Conservation (phyloP, 2,888 invertebrate genomes). For the Hypolimnas misippus region DNA sequence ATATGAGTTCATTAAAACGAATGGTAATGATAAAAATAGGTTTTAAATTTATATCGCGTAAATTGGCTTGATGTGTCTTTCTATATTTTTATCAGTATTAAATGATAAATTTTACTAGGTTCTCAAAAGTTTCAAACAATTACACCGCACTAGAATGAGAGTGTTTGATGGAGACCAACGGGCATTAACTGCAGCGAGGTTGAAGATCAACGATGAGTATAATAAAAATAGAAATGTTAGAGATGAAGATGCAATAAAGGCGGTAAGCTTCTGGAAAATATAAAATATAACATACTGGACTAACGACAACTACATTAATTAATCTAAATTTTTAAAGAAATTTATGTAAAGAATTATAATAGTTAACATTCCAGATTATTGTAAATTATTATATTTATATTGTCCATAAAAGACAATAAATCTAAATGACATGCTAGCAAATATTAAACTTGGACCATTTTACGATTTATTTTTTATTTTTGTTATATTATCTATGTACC, state of each 20-base stretch:
- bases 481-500: no score
- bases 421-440: no score
- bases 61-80: background rate
- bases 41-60: background rate
- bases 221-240: slow-evolving; percentile 86
- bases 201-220: slow-evolving; percentile 91
- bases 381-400: no score
- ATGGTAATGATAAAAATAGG: slow-evolving; percentile 4
- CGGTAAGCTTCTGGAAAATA: no score
- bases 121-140: slow-evolving; percentile 86
- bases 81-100: background rate
- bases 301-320: no score
- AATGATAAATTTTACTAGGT: slow-evolving; percentile 76
- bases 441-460: no score
- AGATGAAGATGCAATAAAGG: slow-evolving; percentile 84
- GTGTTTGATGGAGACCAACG: slow-evolving; percentile 87
- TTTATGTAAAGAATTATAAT: no score
- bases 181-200: slow-evolving; percentile 86
- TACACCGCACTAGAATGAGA: slow-evolving; percentile 87
- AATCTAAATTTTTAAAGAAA: no score
- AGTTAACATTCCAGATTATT: no score
- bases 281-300: no score
- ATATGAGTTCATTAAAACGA: slow-evolving; percentile 17
- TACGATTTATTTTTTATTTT: no score
- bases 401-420: no score